Conservation (phyloP, 1,140 invertebrate genomes). For the Cydia fagiglandana region DNA sequence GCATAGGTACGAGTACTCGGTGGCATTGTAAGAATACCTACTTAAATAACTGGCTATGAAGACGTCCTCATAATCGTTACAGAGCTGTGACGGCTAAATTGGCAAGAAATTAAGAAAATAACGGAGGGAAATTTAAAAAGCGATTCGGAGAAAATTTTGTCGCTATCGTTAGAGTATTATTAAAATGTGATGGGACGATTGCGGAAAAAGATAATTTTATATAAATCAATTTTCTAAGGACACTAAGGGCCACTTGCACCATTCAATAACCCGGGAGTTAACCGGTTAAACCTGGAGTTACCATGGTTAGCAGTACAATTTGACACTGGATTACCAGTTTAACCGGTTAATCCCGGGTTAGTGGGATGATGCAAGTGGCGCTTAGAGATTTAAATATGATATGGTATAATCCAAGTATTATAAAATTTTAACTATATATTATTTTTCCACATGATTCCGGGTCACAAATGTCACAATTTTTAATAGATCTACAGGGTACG, state of each 20-base stretch:
- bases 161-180: slow-evolving; percentile 17
- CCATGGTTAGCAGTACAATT: no score
- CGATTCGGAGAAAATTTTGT: slow-evolving; percentile 5
- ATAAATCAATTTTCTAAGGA: not conserved
- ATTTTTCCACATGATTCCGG: no score
- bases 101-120: slow-evolving; percentile 24
- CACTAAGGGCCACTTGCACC: not conserved
- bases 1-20: not conserved
- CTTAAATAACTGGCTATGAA: slow-evolving; percentile 15
- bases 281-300: no score
- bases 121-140: slow-evolving; percentile 20
- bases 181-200: not conserved
- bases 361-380: no score
- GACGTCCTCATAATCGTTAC: slow-evolving; percentile 23
- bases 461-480: no score
- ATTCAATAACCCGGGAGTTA: no score
- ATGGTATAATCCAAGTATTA: no score
- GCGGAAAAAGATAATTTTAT: not conserved
- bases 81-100: slow-evolving; percentile 19
- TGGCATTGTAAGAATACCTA: slow-evolving; percentile 9
- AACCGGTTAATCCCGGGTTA: no score
- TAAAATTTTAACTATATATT: no score
- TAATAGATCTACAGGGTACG: no score
- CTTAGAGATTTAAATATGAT: not conserved
- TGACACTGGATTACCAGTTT: no score